Base-by-base conservation (phyloP, 2,113 vertebrate species). In the Columba livia region DNA sequence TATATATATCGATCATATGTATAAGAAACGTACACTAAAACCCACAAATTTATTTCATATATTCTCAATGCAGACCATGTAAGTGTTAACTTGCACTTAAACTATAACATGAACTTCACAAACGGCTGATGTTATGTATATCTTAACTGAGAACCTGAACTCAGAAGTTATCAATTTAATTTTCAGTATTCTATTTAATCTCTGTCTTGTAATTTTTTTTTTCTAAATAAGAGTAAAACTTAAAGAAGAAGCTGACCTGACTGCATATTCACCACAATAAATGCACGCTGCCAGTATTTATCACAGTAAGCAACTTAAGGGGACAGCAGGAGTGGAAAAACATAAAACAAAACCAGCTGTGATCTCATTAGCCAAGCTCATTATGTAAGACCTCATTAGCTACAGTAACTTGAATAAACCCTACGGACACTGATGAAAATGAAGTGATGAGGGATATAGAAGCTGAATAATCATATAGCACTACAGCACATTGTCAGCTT, bases 321-420 rank as follows among this genome's bases (percentile, higher is more conserved):
- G 28, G 61, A 83, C 1, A 5, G 60, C 85, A 80, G 40, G 61
- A 81, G 24, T 69, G 32, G 69, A 79, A 90, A 95, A 93, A 62
- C 61, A 70, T 54, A 75, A 93, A 89, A 47, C 75, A 90, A 93
- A 90, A 84, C 1, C 94, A 96, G 88, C 88, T 94, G 83, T 84
- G 97, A 95, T 94, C 97, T 96, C 90, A 97, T 97, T 97, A 97
- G 85, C 96, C 96, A 94, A 97, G 91, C 90, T 79, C 79, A 94
- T 96, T 97, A 96, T 95, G 89, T 87, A 97, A 97, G 94, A 93
- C 93, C 83, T 93, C 94, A 93, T 96, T 87, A 96, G 93, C 93
- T 88, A 95, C 85, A 82, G 42, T 53, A 90, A 92, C 5, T 5
- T 64, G 66, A 90, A 77, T 42, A 90, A 84, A 87, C 38, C 51